phyloP scores from a whole-genome alignment of 2,113 vertebrate genomes.

The Vidua macroura region DNA sequence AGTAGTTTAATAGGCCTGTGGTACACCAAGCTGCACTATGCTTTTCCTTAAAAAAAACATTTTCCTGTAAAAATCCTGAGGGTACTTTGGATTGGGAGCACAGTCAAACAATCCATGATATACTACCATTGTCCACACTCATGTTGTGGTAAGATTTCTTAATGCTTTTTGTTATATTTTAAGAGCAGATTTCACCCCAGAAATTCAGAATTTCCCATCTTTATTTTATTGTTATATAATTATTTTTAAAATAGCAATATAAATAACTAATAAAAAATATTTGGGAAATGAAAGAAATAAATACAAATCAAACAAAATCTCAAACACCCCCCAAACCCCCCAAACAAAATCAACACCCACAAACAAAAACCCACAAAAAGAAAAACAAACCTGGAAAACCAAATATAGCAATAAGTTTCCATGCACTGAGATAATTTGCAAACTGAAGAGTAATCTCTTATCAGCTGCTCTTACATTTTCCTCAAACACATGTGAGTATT shows the following conservation, averaged over 20 bases:
- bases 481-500: background rate
- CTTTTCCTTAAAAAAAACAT: background rate
- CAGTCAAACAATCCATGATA: too few relatives aligned
- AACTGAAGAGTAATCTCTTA: background rate
- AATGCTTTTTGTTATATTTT: background rate
- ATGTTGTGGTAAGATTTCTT: background rate
- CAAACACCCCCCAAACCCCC: rapidly evolving
- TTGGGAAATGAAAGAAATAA: background rate
- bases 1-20: background rate
- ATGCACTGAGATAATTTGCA: background rate
- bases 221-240: background rate
- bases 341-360: background rate
- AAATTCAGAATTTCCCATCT: background rate
- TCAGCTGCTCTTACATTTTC: background rate
- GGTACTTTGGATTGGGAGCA: background rate
- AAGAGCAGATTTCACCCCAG: background rate
- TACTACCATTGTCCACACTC: background rate
- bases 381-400: background rate
- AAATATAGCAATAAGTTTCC: background rate
- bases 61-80: background rate
- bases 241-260: background rate
- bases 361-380: background rate
- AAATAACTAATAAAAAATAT: background rate
- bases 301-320: rapidly evolving
- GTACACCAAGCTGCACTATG: background rate